These are phyloP conservation scores for Acipenser transmontanus DNA, from an alignment of 2,797 vertebrate genomes.

Conservation along the genomic window DNA sequence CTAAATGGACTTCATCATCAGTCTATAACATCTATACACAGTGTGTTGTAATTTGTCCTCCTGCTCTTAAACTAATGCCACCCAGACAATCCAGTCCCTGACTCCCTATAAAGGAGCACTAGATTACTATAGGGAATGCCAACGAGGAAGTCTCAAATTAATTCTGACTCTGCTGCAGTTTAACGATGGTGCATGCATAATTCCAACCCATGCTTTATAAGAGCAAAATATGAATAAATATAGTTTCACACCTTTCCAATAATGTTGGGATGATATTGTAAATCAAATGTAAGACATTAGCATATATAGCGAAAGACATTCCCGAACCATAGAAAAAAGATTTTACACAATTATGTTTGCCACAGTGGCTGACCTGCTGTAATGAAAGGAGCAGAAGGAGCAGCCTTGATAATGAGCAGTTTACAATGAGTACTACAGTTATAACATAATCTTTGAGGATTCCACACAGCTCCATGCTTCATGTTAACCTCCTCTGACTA, in stretches of 20 bases:
- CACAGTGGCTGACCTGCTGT: background rate
- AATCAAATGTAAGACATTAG: background rate
- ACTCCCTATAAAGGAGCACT: too few species aligned
- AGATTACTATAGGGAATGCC: too few species aligned
- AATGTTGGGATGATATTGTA: background rate
- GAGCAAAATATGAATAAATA: background rate
- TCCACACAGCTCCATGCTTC: too few species aligned
- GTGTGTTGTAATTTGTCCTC: too few species aligned
- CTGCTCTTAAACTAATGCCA: too few species aligned
- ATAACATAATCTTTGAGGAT: background rate
- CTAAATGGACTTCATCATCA: too few species aligned
- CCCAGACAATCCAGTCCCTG: too few species aligned
- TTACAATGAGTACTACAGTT: background rate
- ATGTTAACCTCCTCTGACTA: too few species aligned
- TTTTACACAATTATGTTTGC: background rate
- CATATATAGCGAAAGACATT: background rate
- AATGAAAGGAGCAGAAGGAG: background rate
- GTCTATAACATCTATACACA: too few species aligned
- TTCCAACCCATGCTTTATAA: background rate
- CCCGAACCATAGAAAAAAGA: background rate
- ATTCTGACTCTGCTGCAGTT: background rate
- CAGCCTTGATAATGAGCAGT: background rate
- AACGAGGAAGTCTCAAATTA: too few species aligned
- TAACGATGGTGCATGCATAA: background rate
- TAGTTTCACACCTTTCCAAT: background rate